Base-by-base conservation (phyloP, 2,113 vertebrate species). In the Eubucco bourcierii region DNA sequence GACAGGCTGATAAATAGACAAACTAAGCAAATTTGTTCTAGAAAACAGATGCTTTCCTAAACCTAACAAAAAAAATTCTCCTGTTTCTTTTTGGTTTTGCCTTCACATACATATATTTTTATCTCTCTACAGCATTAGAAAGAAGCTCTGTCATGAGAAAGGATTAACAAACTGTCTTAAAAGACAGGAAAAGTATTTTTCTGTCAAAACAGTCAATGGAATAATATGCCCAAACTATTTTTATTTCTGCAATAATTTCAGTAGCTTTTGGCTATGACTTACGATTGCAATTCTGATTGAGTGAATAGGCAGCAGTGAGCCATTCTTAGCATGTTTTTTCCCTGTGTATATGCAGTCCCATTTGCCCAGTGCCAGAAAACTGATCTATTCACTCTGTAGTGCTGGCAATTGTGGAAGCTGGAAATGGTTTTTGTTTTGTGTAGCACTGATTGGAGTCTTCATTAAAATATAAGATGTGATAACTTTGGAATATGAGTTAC, bases 1-100 rank as follows among this genome's bases (percentile, higher is more conserved):
- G 87, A 87, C 58, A 91, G 82, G 34, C 28, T 89, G 78, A 87
- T 79, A 90, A 94, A 90, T 66, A 19, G 50, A 33, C 27, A 79
- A 93, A 76, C 5, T 34, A 74, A 50, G 34, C 25, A 77, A 80
- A 37, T 87, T 78, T 83, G 1, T 18, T 66, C 37, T 37, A 20
- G 23, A 46, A 46, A 46, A 46, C 15, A 46, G 44, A 46, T 46
- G 16, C 44, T 46, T 46, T 46, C 44, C 44, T 46, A 46, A 46
- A 46, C 44, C 44, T 46, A 16, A 46, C 44, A 46, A 46, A 46
- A 44, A 46, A 46, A 46, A 46, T 17, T 46, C 44, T 46, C 44
- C 44, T 46, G 44, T 16, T 46, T 46, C 16, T 46, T 50, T 73
- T 70, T 6, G 68, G 66, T 10, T 3, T 77, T 68, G 10, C 9